These are phyloP conservation scores for Oxyura jamaicensis DNA, from an alignment of 2,113 vertebrate genomes.

Conservation along the genomic window DNA sequence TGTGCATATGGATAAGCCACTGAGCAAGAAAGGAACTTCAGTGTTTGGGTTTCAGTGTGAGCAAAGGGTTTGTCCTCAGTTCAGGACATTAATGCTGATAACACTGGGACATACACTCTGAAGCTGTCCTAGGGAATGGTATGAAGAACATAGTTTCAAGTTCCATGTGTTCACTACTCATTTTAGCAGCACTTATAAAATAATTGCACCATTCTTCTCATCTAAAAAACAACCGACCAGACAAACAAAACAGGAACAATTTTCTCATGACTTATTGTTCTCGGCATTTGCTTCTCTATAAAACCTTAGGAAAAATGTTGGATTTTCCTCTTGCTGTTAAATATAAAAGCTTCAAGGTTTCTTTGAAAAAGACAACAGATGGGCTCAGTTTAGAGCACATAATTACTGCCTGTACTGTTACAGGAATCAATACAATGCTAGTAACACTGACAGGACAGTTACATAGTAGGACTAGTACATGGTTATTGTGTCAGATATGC, in stretches of 20 bases:
- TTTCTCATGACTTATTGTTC: neutral
- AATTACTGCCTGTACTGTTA: neutral
- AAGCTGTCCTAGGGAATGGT: neutral
- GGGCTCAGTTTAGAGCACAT: neutral
- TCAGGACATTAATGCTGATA: neutral
- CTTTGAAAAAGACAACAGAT: neutral
- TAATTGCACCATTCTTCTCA: neutral
- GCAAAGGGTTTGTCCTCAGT: neutral
- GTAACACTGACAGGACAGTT: neutral
- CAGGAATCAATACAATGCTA: neutral
- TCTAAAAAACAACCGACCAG: neutral
- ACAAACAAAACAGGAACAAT: neutral
- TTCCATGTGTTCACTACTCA: neutral
- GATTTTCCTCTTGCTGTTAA: neutral
- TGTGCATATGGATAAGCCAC: neutral
- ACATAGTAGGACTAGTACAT: neutral
- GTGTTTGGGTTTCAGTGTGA: neutral
- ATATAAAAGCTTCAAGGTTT: neutral
- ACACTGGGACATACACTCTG: neutral
- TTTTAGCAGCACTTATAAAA: neutral
- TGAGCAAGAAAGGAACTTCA: neutral
- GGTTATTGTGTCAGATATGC: neutral
- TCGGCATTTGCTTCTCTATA: neutral
- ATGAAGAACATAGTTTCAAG: neutral
- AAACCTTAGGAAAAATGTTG: neutral